phyloP scores from a whole-genome alignment of 2,113 vertebrate genomes.

The Seriola aureovittata region DNA sequence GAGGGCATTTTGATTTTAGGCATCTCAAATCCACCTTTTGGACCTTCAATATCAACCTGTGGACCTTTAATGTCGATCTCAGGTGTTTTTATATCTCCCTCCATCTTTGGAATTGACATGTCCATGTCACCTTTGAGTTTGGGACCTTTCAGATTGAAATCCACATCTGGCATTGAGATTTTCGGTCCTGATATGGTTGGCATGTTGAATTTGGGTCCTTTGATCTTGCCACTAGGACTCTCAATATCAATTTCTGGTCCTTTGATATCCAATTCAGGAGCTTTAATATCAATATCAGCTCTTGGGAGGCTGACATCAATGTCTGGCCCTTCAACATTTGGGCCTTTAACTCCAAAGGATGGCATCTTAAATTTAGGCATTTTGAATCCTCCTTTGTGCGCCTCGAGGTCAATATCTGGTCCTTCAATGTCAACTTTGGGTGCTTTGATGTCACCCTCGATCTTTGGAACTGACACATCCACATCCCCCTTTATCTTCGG shows the following conservation, averaged over 20 bases:
- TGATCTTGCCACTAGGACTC: neutral
- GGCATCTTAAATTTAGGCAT: constrained; percentile 48
- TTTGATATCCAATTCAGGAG: too few relatives aligned
- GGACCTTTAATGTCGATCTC: constrained; percentile 7
- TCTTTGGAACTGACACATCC: constrained; percentile 44
- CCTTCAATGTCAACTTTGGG: neutral
- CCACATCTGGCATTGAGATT: constrained; percentile 52
- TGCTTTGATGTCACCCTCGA: constrained; percentile 28
- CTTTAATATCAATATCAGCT: too few relatives aligned
- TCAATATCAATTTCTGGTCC: constrained; percentile 19
- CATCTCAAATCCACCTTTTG: constrained; percentile 1
- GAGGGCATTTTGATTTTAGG: constrained; percentile 10
- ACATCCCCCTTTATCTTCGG: constrained; percentile 20
- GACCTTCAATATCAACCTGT: neutral
- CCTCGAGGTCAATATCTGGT: constrained; percentile 2
- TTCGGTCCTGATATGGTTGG: constrained; percentile 26
- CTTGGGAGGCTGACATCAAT: too few relatives aligned
- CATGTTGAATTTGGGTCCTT: constrained; percentile 61
- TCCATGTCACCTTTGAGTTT: constrained; percentile 22
- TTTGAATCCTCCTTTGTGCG: constrained; percentile 4
- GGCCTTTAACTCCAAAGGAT: too few relatives aligned
- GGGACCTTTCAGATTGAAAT: constrained; percentile 42
- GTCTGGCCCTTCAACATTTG: too few relatives aligned
- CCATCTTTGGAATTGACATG: constrained; percentile 28
- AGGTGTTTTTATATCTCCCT: constrained; percentile 20